Evolutionary conservation across 23 tunicate genomes (phyloP).

Genomic region (Trididemnum clinides): DNA sequence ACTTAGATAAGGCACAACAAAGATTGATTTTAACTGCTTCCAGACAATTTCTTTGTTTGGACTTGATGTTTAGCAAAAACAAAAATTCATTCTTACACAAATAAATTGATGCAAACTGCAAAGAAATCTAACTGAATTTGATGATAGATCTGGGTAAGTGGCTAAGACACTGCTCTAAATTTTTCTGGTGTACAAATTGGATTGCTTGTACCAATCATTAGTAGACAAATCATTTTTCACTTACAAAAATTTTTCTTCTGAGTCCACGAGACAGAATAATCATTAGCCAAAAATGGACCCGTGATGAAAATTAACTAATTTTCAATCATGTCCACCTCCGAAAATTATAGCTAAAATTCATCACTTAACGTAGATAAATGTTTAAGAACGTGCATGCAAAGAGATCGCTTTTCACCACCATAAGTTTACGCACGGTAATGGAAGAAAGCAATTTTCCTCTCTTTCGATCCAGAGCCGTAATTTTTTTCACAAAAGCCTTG

Average conservation of each 20-base stretch:
- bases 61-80: not conserved
- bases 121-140: slow-evolving; percentile 3
- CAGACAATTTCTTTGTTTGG: slow-evolving; percentile 2
- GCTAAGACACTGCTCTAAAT: not conserved
- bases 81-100: not conserved
- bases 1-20: slow-evolving; percentile 1
- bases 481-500: not conserved
- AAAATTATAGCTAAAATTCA: not conserved
- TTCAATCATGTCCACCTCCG: not conserved
- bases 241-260: not conserved
- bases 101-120: slow-evolving; percentile 10
- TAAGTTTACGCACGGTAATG: not conserved
- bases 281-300: not conserved
- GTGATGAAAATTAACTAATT: not conserved
- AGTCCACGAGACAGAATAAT: not conserved
- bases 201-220: not conserved
- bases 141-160: not conserved
- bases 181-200: slow-evolving; percentile 17
- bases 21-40: not conserved
- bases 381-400: not conserved
- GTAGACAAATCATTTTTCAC: not conserved
- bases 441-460: not conserved
- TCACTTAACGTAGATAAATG: not conserved
- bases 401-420: not conserved
- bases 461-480: slow-evolving; percentile 6